A percentile compares a stretch with the other conserved stretches of the same genome.
phyloP scores from a whole-genome alignment of 2,113 vertebrate genomes.

The Crotalus helleri region DNA sequence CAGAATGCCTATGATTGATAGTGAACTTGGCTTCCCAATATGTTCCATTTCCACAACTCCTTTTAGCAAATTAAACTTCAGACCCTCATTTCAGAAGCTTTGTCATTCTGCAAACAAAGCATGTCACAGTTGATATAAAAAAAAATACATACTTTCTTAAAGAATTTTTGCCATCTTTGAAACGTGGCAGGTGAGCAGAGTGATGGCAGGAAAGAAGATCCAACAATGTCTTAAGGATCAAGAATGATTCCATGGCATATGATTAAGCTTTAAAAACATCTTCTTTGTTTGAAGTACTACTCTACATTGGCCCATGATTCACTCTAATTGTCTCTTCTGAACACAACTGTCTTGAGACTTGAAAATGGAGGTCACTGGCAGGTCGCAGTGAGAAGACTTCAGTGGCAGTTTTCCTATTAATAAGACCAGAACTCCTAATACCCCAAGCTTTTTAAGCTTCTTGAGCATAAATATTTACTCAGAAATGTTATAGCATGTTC shows the following conservation, averaged over 20 bases:
- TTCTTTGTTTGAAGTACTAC: background rate
- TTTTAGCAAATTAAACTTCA: background rate
- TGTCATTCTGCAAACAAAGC: background rate
- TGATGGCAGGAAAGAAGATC: background rate
- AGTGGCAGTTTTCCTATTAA: constrained; percentile 39
- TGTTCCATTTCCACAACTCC: background rate
- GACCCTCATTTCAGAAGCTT: background rate
- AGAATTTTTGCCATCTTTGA: background rate
- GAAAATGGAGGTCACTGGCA: constrained; percentile 29
- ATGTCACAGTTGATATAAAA: background rate
- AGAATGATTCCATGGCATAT: background rate
- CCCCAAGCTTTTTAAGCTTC: constrained; percentile 50
- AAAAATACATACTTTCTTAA: background rate
- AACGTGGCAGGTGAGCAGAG: background rate
- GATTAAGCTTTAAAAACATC: background rate
- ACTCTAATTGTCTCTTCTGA: constrained; percentile 14
- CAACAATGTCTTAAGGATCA: background rate
- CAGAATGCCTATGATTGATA: background rate
- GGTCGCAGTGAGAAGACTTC: constrained; percentile 42
- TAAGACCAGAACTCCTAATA: constrained; percentile 41
- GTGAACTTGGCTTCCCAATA: background rate
- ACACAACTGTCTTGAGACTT: constrained; percentile 10
- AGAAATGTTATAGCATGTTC: constrained; percentile 54
- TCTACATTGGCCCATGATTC: background rate
- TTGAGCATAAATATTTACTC: constrained; percentile 62